Conservation (phyloP, 2,888 invertebrate genomes). For the Colletes collaris region DNA sequence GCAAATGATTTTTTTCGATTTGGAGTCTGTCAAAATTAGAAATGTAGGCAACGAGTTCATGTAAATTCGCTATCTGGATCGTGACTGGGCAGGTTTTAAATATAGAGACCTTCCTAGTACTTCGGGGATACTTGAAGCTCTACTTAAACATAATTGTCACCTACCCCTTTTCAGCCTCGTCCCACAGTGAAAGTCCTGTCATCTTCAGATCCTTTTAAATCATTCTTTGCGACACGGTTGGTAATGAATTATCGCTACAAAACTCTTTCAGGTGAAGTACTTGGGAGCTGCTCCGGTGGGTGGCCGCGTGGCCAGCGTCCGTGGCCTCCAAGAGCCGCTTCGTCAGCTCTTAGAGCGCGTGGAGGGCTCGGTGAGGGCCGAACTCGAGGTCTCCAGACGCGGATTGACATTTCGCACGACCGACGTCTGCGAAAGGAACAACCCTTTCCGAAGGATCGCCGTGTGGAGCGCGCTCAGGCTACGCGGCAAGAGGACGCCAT, state of each 20-base stretch:
- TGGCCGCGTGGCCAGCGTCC: constrained; percentile 91
- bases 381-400: constrained; percentile 80
- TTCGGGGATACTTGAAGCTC: too few species aligned
- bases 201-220: background rate
- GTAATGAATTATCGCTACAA: background rate
- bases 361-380: constrained; percentile 74
- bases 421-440: constrained; percentile 84
- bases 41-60: too few species aligned
- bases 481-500: constrained; percentile 66
- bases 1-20: too few species aligned
- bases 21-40: too few species aligned
- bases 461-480: constrained; percentile 97
- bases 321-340: constrained; percentile 92
- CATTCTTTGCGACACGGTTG: background rate
- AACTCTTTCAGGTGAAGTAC: constrained; percentile 87
- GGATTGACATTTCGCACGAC: constrained; percentile 79
- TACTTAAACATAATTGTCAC: too few species aligned
- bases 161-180: too few species aligned
- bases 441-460: constrained; percentile 95
- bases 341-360: constrained; percentile 79
- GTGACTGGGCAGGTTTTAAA: too few species aligned
- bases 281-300: constrained; percentile 91
- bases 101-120: too few species aligned
- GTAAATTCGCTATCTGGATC: too few species aligned
- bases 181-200: background rate